Conservation (phyloP, 2,113 vertebrate species). For the Herpetotheres cachinnans region DNA sequence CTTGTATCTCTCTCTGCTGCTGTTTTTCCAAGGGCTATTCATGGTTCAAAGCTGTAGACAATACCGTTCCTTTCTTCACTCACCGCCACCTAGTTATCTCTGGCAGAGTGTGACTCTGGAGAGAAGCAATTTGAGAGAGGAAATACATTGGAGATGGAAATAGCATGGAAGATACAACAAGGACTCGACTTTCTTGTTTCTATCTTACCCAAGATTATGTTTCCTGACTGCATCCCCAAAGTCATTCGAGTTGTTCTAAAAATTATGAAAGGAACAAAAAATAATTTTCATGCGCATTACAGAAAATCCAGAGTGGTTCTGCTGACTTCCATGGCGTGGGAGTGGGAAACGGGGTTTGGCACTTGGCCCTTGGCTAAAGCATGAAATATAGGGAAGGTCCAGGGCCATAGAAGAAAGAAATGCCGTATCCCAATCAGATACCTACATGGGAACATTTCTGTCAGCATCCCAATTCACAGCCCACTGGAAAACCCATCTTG, state of each 20-base stretch:
- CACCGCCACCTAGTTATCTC: constrained; percentile 63
- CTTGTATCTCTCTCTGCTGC: constrained; percentile 34
- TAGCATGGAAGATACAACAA: constrained; percentile 46
- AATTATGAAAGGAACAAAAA: not conserved
- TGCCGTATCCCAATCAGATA: not conserved
- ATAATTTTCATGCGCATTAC: not conserved
- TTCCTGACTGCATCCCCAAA: constrained; percentile 5
- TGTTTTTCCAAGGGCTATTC: constrained; percentile 64
- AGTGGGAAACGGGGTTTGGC: not conserved
- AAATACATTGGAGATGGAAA: constrained; percentile 54
- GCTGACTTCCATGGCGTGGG: not conserved
- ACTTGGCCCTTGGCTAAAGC: not conserved
- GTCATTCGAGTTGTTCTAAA: not conserved
- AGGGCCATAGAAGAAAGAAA: not conserved
- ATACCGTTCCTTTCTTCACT: constrained; percentile 53
- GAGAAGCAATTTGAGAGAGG: constrained; percentile 56
- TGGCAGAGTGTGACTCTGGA: constrained; percentile 55
- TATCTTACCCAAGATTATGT: constrained; percentile 17
- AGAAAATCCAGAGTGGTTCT: not conserved
- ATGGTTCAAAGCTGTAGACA: constrained; percentile 57
- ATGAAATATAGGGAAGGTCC: not conserved
- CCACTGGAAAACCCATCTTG: not conserved
- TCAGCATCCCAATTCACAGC: not conserved
- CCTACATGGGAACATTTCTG: not conserved
- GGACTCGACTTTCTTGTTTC: constrained; percentile 28